Base-by-base conservation (phyloP, 2,797 vertebrate genomes). In the Acanthis flammea region DNA sequence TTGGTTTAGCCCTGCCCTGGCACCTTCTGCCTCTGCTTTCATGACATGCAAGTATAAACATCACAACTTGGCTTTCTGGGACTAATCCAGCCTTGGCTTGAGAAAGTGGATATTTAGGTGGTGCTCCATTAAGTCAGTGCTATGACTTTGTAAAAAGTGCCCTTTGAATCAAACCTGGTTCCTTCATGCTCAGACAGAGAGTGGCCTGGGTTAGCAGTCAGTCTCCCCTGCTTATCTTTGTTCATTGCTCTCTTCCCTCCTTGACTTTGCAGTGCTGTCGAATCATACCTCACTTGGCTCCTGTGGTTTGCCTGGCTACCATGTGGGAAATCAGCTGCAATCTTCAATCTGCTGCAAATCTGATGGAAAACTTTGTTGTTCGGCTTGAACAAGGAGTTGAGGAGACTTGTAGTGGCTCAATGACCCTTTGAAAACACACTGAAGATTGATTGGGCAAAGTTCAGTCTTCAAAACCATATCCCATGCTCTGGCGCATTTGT, bases 251-350 rank as follows among this genome's bases (percentile, higher is more conserved):
- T 85, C 14, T 58, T 10, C 17, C 17, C 55, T 85, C 68, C 30
- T 42, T 37, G 37, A 10, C 24, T 39, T 44, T 27, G 12, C 19
- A n/a, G 33, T 2, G 2, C 42, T 1, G 0, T n/a, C 3, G 3
- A 14, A 28, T 90, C 37, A 3, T 62, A 17, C 25, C 17, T 87
- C 3, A 1, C 39, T 54, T 68, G 35, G 9, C 5, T 27, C 63
- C 21, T 55, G 50, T 15, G 23, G 14, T 70, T 72, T 75, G 37
- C 27, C 4, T 1, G 2, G 50, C 50, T 94, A 47, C 30, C 13
- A 0, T 11, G 14, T 37, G 33, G 55, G 78, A 82, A 87, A 35
- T 85, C 41, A 37, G 31, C 31, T 44, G n/a, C 37, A 68, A 0
- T 82, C 60, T 48, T 81, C 51, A 48, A 3, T 11, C 30, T 76